Percentiles rank a stretch among this genome's conserved stretches.
Conservation (phyloP, 1,140 invertebrate genomes). For the Anoplolepis gracilipes region DNA sequence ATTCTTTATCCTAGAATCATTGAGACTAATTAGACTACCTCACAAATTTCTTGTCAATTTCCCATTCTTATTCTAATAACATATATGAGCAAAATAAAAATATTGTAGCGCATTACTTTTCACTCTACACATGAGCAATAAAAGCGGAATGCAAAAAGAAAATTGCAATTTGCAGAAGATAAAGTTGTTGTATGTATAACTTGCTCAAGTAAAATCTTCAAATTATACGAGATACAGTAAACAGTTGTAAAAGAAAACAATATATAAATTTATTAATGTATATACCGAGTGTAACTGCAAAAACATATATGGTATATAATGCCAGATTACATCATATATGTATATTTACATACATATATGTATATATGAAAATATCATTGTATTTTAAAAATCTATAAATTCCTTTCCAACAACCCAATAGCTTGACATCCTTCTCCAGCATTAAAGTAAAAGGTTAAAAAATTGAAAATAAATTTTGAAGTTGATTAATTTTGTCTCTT, state of each 20-base stretch:
- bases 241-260: not conserved
- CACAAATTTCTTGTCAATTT: no score
- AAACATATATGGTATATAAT: no score
- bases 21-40: not conserved
- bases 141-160: no score
- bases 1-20: no score
- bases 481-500: constrained; percentile 56
- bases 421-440: constrained; percentile 62
- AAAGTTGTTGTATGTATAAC: not conserved
- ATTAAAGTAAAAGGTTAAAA: constrained; percentile 64
- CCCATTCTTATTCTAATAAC: no score
- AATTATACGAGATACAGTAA: not conserved
- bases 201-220: constrained; percentile 6
- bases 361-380: not conserved
- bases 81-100: no score
- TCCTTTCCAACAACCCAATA: constrained; percentile 20
- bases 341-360: not conserved
- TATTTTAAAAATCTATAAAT: not conserved
- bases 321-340: no score
- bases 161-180: no score
- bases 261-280: no score
- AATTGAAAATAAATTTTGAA: constrained; percentile 42
- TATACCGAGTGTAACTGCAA: no score
- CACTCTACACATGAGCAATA: no score
- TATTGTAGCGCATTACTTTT: no score